Percentiles rank a stretch among this genome's conserved stretches.
phyloP scores from a whole-genome alignment of 2,113 vertebrate genomes.

The Oryzias curvinotus region DNA sequence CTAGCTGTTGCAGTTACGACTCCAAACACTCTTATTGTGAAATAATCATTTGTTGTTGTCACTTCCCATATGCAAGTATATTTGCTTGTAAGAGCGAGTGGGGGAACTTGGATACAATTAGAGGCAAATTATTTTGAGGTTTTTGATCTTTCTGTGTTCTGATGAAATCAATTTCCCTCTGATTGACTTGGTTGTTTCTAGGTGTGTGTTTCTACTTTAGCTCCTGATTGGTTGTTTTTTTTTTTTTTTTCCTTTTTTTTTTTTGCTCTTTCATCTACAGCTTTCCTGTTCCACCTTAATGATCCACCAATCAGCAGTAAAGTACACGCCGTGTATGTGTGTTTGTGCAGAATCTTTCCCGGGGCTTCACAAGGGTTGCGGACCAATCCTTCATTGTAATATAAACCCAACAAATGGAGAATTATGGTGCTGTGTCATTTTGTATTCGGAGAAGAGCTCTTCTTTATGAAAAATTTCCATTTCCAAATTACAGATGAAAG shows the following conservation, averaged over 20 bases:
- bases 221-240: constrained; percentile 7
- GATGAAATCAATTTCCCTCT: constrained; percentile 63
- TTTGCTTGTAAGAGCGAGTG: constrained; percentile 39
- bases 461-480: constrained; percentile 13
- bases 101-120: constrained; percentile 56
- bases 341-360: constrained; percentile 1
- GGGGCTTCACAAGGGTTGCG: constrained; percentile 18
- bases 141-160: constrained; percentile 69
- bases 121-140: constrained; percentile 70
- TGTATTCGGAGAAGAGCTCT: constrained; percentile 23
- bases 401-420: constrained; percentile 18
- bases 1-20: constrained; percentile 5
- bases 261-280: constrained; percentile 1
- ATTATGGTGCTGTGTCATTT: constrained; percentile 25
- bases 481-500: constrained; percentile 17
- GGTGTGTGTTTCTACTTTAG: constrained; percentile 15
- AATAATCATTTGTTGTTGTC: constrained; percentile 23
- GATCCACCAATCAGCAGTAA: constrained; percentile 43
- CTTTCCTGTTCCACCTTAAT: constrained; percentile 48
- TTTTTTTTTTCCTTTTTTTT: neutral
- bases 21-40: constrained; percentile 7
- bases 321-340: constrained; percentile 10
- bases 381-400: constrained; percentile 46
- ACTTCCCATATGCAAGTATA: constrained; percentile 18
- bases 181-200: constrained; percentile 24